Conservation (phyloP, 2,888 invertebrate genomes). For the Eupithecia vulgata region DNA sequence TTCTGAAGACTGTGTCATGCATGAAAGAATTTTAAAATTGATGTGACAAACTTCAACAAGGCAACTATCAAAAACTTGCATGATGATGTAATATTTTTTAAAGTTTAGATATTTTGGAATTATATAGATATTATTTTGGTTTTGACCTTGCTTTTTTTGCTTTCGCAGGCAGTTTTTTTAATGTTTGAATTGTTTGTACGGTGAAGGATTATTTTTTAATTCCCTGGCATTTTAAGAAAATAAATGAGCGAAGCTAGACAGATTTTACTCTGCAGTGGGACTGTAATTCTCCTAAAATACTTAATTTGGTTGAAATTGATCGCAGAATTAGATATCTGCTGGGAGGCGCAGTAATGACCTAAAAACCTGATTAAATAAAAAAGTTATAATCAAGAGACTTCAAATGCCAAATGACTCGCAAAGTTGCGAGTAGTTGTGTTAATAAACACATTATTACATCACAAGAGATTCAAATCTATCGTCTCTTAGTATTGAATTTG, state of each 20-base stretch:
- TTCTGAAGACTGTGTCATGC: too few species aligned
- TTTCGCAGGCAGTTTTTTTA: neutral
- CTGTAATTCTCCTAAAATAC: neutral
- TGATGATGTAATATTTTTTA: neutral
- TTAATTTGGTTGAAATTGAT: neutral
- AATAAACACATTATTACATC: constrained; percentile 39
- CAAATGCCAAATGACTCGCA: constrained; percentile 8
- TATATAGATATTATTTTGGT: neutral
- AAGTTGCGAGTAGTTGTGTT: neutral
- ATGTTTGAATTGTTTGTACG: neutral
- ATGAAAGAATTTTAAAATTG: neutral
- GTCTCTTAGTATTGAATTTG: constrained; percentile 60
- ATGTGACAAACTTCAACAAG: neutral
- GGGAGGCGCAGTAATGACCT: neutral
- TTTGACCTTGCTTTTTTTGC: constrained; percentile 1
- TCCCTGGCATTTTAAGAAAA: neutral
- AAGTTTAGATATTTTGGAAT: neutral
- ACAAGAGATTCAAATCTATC: constrained; percentile 57
- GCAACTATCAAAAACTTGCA: neutral
- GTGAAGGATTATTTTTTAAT: neutral
- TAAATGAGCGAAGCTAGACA: neutral
- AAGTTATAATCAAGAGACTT: neutral
- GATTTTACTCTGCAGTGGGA: neutral
- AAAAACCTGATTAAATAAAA: neutral
- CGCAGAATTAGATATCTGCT: neutral